A percentile compares a stretch with the other conserved stretches of the same genome.
Conservation (phyloP, 2,797 vertebrate species). For the Phrynocephalus forsythii region DNA sequence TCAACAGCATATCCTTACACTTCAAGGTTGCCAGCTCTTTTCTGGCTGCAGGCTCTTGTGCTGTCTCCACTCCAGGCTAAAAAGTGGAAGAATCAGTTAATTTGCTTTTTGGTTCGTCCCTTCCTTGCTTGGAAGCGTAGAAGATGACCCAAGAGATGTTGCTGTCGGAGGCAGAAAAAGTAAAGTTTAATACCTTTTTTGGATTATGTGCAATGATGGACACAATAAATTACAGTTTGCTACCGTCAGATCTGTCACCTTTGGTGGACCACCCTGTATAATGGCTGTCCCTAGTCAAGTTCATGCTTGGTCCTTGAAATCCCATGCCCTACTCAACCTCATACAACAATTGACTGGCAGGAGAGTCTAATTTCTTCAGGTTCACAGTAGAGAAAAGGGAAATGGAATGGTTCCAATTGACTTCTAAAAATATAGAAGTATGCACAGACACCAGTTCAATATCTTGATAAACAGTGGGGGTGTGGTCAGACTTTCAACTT, state of each 20-base stretch:
- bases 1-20: too few species aligned
- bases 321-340: background rate
- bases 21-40: background rate
- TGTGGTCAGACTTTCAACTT: too few species aligned
- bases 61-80: background rate
- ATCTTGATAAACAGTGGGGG: too few species aligned
- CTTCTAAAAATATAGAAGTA: too few species aligned
- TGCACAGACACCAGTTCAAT: too few species aligned
- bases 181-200: too few species aligned
- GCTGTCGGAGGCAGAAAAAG: background rate
- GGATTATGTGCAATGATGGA: background rate
- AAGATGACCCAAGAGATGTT: background rate
- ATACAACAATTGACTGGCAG: too few species aligned
- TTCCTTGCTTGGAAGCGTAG: background rate
- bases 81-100: background rate
- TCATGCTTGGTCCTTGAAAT: background rate
- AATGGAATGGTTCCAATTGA: too few species aligned
- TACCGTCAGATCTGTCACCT: background rate
- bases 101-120: background rate
- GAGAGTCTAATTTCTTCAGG: too few species aligned
- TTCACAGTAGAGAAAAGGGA: too few species aligned
- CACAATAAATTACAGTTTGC: background rate
- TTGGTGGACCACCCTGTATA: background rate
- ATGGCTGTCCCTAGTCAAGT: background rate
- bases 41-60: background rate